These are phyloP conservation scores for Hirtodrosophila histrioides DNA, from an alignment of 2,888 invertebrate species.

Conservation along the genomic window DNA sequence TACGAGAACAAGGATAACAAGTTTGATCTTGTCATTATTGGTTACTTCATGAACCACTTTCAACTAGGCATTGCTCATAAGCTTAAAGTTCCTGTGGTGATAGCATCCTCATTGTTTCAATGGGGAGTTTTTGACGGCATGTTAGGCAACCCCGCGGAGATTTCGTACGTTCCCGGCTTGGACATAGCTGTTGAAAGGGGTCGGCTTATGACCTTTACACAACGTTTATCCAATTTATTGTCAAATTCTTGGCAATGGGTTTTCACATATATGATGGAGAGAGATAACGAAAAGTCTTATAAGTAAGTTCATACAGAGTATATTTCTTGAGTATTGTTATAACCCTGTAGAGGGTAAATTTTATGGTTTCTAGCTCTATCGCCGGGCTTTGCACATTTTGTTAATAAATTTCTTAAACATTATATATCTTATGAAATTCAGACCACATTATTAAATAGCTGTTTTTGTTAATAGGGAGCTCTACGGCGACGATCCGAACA, in stretches of 20 bases:
- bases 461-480: conserved; percentile 8
- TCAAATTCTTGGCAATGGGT: not conserved
- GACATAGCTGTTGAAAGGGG: conserved; percentile 27
- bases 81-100: conserved; percentile 74
- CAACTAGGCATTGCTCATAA: conserved; percentile 74
- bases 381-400: too few relatives aligned
- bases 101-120: conserved; percentile 28
- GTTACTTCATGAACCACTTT: conserved; percentile 78
- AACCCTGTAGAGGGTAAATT: too few relatives aligned
- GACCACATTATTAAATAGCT: too few relatives aligned
- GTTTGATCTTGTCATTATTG: conserved; percentile 80
- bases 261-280: conserved; percentile 10
- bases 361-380: too few relatives aligned
- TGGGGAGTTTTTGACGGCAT: conserved; percentile 49
- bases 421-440: too few relatives aligned
- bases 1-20: conserved; percentile 74
- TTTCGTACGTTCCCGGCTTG: conserved; percentile 69
- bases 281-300: conserved; percentile 30
- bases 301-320: conserved; percentile 32
- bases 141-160: conserved; percentile 70
- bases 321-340: too few relatives aligned
- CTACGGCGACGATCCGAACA: conserved; percentile 51
- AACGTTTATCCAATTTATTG: conserved; percentile 58
- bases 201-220: conserved; percentile 44
- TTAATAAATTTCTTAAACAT: too few relatives aligned